These are phyloP conservation scores for Pegoplata infirma DNA, from an alignment of 2,888 invertebrate genomes.

Conservation along the genomic window DNA sequence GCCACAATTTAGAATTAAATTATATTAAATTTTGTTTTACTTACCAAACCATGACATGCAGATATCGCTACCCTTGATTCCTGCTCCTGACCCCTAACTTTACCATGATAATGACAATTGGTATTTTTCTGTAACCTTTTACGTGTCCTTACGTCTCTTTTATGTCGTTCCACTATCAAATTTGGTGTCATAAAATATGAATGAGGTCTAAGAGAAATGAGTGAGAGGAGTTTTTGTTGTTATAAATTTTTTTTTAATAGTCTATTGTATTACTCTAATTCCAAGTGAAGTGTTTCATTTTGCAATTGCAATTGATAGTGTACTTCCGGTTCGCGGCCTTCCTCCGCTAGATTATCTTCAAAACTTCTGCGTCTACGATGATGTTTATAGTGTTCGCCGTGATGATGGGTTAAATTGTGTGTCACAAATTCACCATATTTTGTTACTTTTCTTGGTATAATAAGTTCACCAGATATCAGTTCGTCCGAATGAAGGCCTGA, in stretches of 20 bases:
- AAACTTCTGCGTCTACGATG: constrained; percentile 67
- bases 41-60: constrained; percentile 90
- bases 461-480: constrained; percentile 72
- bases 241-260: too few relatives aligned
- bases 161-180: constrained; percentile 85
- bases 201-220: constrained; percentile 80
- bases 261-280: constrained; percentile 73
- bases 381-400: constrained; percentile 72
- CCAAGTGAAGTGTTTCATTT: constrained; percentile 76
- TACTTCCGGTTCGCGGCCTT: constrained; percentile 61
- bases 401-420: constrained; percentile 74
- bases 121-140: constrained; percentile 79
- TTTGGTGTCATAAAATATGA: constrained; percentile 84
- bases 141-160: constrained; percentile 80
- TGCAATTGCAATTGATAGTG: constrained; percentile 71
- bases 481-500: constrained; percentile 75
- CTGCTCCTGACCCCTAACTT: constrained; percentile 83
- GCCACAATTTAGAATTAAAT: constrained; percentile 4
- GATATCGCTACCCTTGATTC: constrained; percentile 87
- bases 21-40: constrained; percentile 71
- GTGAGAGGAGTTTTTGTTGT: too few relatives aligned
- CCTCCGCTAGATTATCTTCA: constrained; percentile 10
- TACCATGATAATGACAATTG: constrained; percentile 89
- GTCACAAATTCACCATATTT: constrained; percentile 74
- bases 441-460: constrained; percentile 75